Evolutionary conservation across 2,888 invertebrate species (phyloP).

Genomic region (Pseudococcus jackbeardsleyi): DNA sequence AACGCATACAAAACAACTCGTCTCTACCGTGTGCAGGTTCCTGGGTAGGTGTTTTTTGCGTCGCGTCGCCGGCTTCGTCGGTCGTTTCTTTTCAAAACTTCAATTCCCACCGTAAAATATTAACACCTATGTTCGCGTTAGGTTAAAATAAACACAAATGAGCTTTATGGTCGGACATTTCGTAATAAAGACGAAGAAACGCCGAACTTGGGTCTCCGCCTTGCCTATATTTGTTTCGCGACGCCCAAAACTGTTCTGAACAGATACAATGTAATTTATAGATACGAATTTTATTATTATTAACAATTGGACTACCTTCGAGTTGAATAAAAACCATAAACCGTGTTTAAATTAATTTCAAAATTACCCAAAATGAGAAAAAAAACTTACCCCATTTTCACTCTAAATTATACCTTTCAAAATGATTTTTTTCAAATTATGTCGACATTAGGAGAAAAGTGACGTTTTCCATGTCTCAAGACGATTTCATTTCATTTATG

Average conservation of each 20-base stretch:
- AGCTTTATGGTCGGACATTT: conserved; percentile 17
- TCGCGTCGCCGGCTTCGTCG: neutral
- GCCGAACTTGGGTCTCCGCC: neutral
- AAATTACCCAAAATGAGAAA: neutral
- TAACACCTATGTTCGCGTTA: conserved; percentile 1
- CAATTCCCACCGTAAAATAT: conserved; percentile 3
- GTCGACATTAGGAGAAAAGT: neutral
- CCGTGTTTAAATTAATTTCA: neutral
- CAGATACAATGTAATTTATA: conserved; percentile 10
- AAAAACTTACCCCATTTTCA: neutral
- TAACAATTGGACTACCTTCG: neutral
- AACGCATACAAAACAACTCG: conserved; percentile 10
- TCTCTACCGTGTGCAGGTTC: neutral
- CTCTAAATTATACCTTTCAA: neutral
- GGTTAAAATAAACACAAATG: conserved; percentile 19
- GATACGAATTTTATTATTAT: neutral
- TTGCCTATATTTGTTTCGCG: neutral
- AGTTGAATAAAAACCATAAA: neutral
- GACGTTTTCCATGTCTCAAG: neutral
- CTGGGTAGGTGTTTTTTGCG: neutral
- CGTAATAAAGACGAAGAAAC: conserved; percentile 10
- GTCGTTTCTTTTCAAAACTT: neutral
- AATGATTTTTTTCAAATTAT: neutral
- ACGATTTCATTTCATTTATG: neutral
- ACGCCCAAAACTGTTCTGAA: neutral